Conservation (phyloP, 37 sponge, comb jelly and placozoan genomes). For the Spongia lamella region DNA sequence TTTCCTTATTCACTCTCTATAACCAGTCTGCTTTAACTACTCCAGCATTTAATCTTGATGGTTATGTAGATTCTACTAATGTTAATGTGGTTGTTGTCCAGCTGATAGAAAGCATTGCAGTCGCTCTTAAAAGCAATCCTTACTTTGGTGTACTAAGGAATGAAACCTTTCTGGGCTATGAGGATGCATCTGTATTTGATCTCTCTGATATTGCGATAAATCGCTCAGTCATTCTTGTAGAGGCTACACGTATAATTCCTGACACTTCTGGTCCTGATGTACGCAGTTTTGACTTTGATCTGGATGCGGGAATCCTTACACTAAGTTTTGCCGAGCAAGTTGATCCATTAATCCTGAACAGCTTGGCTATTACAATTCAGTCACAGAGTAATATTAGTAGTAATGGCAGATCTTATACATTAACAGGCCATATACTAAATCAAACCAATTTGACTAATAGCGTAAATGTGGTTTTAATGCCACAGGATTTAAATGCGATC, state of each 20-base stretch:
- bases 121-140: constrained; percentile 55
- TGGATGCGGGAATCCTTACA: constrained; percentile 72
- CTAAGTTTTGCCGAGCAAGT: constrained; percentile 74
- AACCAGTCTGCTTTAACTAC: constrained; percentile 17
- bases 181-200: constrained; percentile 43
- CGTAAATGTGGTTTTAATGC: constrained; percentile 29
- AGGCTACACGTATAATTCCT: constrained; percentile 23
- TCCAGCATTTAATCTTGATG: constrained; percentile 15
- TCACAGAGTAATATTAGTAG: constrained; percentile 6
- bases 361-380: constrained; percentile 62
- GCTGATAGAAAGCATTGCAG: constrained; percentile 31
- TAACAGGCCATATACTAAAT: constrained; percentile 61
- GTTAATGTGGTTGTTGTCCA: constrained; percentile 46
- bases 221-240: neutral
- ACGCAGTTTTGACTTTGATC: constrained; percentile 65
- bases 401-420: constrained; percentile 20
- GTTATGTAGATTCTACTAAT: constrained; percentile 33
- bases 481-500: constrained; percentile 61
- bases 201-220: neutral
- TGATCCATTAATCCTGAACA: constrained; percentile 45
- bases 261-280: constrained; percentile 72
- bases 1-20: constrained; percentile 56
- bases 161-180: constrained; percentile 58
- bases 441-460: neutral
- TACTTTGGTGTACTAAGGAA: constrained; percentile 35